phyloP scores from a whole-genome alignment of 2,797 vertebrate genomes.

The Bufotes viridis region DNA sequence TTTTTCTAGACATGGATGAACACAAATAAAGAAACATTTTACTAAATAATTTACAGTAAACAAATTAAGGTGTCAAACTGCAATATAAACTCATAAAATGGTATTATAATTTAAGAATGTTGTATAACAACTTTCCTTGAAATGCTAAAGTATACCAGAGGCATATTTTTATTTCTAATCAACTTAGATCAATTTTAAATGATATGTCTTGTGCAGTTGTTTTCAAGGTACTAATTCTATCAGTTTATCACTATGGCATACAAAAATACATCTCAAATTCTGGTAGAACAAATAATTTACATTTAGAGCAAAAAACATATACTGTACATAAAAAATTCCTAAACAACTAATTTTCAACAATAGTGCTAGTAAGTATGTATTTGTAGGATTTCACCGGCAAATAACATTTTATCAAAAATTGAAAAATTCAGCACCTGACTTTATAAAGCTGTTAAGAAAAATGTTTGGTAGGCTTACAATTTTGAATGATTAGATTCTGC shows the following conservation, averaged over 20 bases:
- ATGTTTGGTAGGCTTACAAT: not conserved
- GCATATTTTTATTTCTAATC: not conserved
- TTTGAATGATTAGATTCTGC: not conserved
- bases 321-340: conserved; percentile 32
- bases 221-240: conserved; percentile 20
- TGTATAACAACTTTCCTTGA: conserved; percentile 4
- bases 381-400: conserved; percentile 6
- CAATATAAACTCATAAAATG: conserved; percentile 14
- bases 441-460: conserved; percentile 37
- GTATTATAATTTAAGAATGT: not conserved
- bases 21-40: conserved; percentile 63
- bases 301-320: conserved; percentile 38
- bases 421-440: conserved; percentile 27
- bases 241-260: conserved; percentile 49
- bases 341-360: conserved; percentile 7
- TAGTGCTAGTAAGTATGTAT: conserved; percentile 6
- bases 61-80: conserved; percentile 23
- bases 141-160: conserved; percentile 7
- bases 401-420: conserved; percentile 31
- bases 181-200: not conserved
- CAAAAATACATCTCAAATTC: conserved; percentile 50
- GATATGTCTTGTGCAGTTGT: conserved; percentile 24
- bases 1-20: conserved; percentile 60
- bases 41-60: conserved; percentile 50
- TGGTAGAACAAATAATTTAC: conserved; percentile 31